phyloP scores from a whole-genome alignment of 2,797 vertebrate species.

The Gymnocypris eckloni region DNA sequence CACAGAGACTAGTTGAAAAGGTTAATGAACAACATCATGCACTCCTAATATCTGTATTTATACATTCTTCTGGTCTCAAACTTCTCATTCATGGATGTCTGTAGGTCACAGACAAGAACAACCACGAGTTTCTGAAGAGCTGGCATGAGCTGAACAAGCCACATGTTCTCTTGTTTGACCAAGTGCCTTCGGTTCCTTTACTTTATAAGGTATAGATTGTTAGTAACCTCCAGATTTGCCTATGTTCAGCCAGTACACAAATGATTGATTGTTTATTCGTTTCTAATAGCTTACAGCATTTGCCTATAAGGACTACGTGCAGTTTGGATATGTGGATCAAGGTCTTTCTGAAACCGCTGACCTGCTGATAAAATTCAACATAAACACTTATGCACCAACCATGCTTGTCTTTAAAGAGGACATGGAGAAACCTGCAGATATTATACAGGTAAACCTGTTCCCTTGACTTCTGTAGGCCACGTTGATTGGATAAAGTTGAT shows the following conservation, averaged over 20 bases:
- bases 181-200: constrained; percentile 84
- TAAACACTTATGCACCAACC: constrained; percentile 90
- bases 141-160: constrained; percentile 97
- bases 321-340: constrained; percentile 92
- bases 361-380: constrained; percentile 87
- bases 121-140: constrained; percentile 85
- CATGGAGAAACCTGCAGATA: constrained; percentile 84
- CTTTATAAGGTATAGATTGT: constrained; percentile 87
- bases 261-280: not conserved
- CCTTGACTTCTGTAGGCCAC: not conserved
- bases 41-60: not conserved
- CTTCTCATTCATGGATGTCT: not conserved
- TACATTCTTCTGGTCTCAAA: not conserved
- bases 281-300: constrained; percentile 87
- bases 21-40: constrained; percentile 68
- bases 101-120: constrained; percentile 92
- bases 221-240: not conserved
- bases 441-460: constrained; percentile 82
- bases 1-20: constrained; percentile 91
- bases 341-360: constrained; percentile 84
- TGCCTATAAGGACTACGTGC: constrained; percentile 90
- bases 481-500: not conserved
- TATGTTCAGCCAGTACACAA: not conserved
- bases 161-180: constrained; percentile 93
- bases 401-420: constrained; percentile 95